These are phyloP conservation scores for Menidia menidia DNA, from an alignment of 2,797 vertebrate species.

Conservation along the genomic window DNA sequence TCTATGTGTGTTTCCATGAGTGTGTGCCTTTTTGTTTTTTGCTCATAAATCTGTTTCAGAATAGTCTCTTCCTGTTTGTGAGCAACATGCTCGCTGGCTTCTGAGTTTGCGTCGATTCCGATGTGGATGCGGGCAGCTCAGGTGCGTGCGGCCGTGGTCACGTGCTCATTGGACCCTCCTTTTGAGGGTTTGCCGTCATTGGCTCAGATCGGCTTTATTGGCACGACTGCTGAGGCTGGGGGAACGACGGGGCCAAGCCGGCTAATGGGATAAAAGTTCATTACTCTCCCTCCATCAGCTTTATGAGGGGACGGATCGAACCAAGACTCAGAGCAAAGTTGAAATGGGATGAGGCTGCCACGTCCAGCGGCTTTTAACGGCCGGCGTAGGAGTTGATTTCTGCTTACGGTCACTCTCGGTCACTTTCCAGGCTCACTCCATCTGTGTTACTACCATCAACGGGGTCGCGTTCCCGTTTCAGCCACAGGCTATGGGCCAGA, in stretches of 20 bases:
- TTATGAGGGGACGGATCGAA: conserved; percentile 67
- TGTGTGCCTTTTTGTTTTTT: conserved; percentile 26
- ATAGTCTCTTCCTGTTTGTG: conserved; percentile 35
- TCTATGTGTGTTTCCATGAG: conserved; percentile 32
- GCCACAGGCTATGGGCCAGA: conserved; percentile 65
- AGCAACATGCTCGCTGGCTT: conserved; percentile 39
- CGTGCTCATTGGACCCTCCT: conserved; percentile 21
- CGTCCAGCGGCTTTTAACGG: conserved; percentile 38
- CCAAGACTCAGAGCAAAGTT: conserved; percentile 55
- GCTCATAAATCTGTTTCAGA: conserved; percentile 33
- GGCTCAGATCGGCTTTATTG: conserved; percentile 70
- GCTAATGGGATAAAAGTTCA: conserved; percentile 73
- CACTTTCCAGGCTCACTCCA: conserved; percentile 37
- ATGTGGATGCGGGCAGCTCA: not conserved
- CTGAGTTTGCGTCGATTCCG: conserved; percentile 39
- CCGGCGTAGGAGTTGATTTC: conserved; percentile 41
- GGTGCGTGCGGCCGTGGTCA: not conserved
- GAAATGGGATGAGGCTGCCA: conserved; percentile 49
- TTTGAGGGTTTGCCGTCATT: conserved; percentile 61
- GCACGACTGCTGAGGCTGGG: conserved; percentile 63
- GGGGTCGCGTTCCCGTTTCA: conserved; percentile 52
- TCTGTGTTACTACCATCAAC: conserved; percentile 31
- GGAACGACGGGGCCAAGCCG: conserved; percentile 57
- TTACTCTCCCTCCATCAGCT: conserved; percentile 68
- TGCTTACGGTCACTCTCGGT: conserved; percentile 37